phyloP scores from a whole-genome alignment of 2,797 vertebrate genomes.

The Brachymystax lenok region DNA sequence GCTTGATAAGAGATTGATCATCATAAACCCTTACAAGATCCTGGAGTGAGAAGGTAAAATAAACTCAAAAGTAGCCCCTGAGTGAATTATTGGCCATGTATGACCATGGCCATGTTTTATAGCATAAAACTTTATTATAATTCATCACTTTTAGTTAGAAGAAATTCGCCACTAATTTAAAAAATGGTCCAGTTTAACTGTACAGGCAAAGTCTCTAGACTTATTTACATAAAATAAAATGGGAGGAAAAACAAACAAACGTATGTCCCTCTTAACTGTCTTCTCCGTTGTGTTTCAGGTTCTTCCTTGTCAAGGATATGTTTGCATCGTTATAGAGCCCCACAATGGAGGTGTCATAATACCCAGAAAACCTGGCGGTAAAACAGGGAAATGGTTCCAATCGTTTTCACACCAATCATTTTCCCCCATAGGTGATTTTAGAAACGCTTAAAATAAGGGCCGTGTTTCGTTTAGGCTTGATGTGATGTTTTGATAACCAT shows the following conservation, averaged over 20 bases:
- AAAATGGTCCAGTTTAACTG: conserved; percentile 72
- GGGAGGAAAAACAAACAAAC: conserved; percentile 54
- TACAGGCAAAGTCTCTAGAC: conserved; percentile 76
- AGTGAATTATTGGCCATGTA: conserved; percentile 72
- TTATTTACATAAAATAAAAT: conserved; percentile 70
- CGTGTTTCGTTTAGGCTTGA: too few species aligned
- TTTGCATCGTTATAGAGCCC: conserved; percentile 64
- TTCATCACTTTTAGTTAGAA: conserved; percentile 53
- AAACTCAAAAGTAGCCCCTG: conserved; percentile 72
- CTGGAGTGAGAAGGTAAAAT: conserved; percentile 59
- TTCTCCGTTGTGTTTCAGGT: conserved; percentile 66
- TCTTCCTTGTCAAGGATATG: conserved; percentile 74
- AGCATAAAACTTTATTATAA: conserved; percentile 51
- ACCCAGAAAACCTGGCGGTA: too few species aligned
- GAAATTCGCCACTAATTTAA: conserved; percentile 51
- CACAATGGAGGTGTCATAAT: too few species aligned
- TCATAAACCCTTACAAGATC: conserved; percentile 60
- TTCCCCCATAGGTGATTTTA: too few species aligned
- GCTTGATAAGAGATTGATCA: conserved; percentile 53
- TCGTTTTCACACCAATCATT: too few species aligned
- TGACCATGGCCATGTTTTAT: conserved; percentile 61
- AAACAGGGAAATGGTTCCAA: too few species aligned
- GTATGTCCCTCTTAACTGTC: conserved; percentile 33
- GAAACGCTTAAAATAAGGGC: too few species aligned
- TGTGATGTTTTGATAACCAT: too few species aligned